Base-by-base conservation (phyloP, 37 sponge, comb jelly and placozoan genomes). In the Ianthella basta region DNA sequence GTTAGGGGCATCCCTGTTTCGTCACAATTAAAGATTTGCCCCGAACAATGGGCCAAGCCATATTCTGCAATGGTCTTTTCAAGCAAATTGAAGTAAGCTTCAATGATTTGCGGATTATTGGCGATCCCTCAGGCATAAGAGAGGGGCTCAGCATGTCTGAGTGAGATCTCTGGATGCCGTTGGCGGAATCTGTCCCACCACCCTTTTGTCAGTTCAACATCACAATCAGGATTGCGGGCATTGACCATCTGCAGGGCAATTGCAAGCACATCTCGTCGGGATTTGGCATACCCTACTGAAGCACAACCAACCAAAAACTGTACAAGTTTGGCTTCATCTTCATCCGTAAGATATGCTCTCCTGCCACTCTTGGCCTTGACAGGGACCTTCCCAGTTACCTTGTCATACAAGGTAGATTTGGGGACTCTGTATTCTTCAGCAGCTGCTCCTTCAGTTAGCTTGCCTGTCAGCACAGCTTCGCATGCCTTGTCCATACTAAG, bases 111-210 rank as follows among this genome's bases (percentile, higher is more conserved):
- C 18, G 30, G 73, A 19, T 72, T 72, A 29, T 23, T 72, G 20
- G 30, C 30, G 36, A 37, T 40, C 20, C 39, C 73, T 29, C 73
- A 19, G 73, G 30, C 12, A 72, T 72, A 72, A 20, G 73, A 23
- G 23, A 72, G 38, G 19, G 38, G 12, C 30, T 72, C 73, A 38
- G 30, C 73, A 13, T 29, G 23, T 37, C 73, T 23, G 13, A 72
- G 73, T 13, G 73, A 33, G 8, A 72, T 20, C 23, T 72, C 30
- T 12, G 38, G 73, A 72, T 72, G 73, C 14, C 38, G 73, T 72
- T 37, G 73, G 18, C 73, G 73, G 19, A 72, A 72, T 5, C 73
- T 23, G 73, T 72, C 73, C 73, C 73, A 72, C 73, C 73, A 72
- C 73, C 73, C 73, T n/a, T n/a, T n/a, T n/a, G n/a, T n/a, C n/a